Conservation (phyloP, 1,140 invertebrate species). For the Diuraphis noxia region DNA sequence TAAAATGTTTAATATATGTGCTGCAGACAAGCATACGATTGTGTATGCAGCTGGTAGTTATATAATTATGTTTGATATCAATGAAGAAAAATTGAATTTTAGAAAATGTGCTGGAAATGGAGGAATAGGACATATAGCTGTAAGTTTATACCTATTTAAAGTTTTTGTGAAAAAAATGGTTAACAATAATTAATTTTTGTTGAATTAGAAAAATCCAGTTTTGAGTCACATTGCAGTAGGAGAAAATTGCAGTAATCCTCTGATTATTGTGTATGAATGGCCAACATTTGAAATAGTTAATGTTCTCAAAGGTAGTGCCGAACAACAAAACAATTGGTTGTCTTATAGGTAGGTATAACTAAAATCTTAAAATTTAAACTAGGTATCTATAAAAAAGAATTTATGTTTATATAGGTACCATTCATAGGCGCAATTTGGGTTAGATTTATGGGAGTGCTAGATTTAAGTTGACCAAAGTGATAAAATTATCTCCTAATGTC, state of each 20-base stretch:
- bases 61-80: slow-evolving; percentile 75
- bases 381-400: too few relatives aligned
- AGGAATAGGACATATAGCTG: slow-evolving; percentile 78
- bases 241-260: slow-evolving; percentile 69
- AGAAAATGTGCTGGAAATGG: slow-evolving; percentile 72
- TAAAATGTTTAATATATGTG: slow-evolving; percentile 76
- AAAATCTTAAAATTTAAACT: too few relatives aligned
- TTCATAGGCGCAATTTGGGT: too few relatives aligned
- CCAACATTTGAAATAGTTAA: slow-evolving; percentile 74
- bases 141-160: slow-evolving; percentile 59
- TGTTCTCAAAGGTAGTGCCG: slow-evolving; percentile 74
- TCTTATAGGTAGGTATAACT: slow-evolving; percentile 82
- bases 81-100: slow-evolving; percentile 69
- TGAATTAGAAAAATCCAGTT: slow-evolving; percentile 44
- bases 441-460: too few relatives aligned
- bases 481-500: too few relatives aligned
- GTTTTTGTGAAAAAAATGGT: background rate
- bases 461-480: too few relatives aligned
- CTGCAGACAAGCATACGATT: slow-evolving; percentile 72
- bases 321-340: slow-evolving; percentile 71
- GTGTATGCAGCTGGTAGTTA: slow-evolving; percentile 80
- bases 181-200: slow-evolving; percentile 60
- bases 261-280: slow-evolving; percentile 82
- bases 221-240: slow-evolving; percentile 76
- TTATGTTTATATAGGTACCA: too few relatives aligned